phyloP scores from a whole-genome alignment of 2,113 vertebrate genomes.

The Hiodon tergisus region DNA sequence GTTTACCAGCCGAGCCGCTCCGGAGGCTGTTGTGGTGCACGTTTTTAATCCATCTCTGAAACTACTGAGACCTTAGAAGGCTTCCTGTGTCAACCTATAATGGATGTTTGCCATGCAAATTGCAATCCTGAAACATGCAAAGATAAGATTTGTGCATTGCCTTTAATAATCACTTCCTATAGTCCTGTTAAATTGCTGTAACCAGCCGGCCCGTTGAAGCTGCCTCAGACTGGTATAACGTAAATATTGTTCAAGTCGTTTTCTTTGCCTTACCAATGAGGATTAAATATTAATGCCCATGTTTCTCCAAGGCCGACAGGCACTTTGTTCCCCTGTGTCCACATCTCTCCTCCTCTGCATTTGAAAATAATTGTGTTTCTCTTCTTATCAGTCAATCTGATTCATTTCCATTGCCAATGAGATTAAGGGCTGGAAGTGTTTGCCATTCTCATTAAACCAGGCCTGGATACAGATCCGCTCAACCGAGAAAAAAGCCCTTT shows the following conservation, averaged over 20 bases:
- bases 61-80: neutral
- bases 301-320: slow-evolving; percentile 64
- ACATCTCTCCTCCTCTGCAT: slow-evolving; percentile 6
- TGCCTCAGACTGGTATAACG: slow-evolving; percentile 30
- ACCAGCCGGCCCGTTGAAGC: slow-evolving; percentile 33
- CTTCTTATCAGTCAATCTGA: slow-evolving; percentile 10
- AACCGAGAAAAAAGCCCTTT: slow-evolving; percentile 26
- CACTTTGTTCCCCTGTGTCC: slow-evolving; percentile 38
- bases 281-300: slow-evolving; percentile 67
- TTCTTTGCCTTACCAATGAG: slow-evolving; percentile 40
- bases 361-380: slow-evolving; percentile 26
- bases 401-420: slow-evolving; percentile 22
- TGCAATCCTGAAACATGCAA: neutral
- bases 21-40: neutral
- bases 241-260: slow-evolving; percentile 45
- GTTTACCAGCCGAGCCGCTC: neutral
- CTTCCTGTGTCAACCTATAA: neutral
- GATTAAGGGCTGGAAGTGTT: slow-evolving; percentile 8
- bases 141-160: neutral
- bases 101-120: neutral
- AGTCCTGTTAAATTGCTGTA: slow-evolving; percentile 19
- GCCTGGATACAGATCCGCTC: slow-evolving; percentile 7
- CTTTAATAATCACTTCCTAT: slow-evolving; percentile 6
- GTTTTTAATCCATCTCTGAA: neutral
- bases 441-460: slow-evolving; percentile 17